Base-by-base conservation (phyloP, 1,140 invertebrate genomes). In the Heliconius hermathena region DNA sequence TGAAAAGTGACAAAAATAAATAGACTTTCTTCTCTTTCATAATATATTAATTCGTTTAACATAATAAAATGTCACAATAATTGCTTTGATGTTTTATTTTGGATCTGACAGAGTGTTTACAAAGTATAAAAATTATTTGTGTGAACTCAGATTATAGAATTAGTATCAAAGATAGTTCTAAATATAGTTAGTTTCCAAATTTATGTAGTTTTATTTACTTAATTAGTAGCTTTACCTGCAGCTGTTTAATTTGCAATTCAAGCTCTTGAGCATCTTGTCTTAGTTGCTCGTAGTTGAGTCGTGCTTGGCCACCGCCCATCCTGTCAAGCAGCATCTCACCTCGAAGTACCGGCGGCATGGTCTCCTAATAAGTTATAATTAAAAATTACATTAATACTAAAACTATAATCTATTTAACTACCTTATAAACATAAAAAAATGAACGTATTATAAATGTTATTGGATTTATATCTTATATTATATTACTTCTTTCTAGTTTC, bases 251-350 rank as follows among this genome's bases (percentile, higher is more conserved):
- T 95, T 99, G 97, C 74, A 97, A 95, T 83, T 98, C 97, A 33
- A 99, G 95, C 85, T 98, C 97, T 81, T 96, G 95, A 29, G 97
- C 96, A 89, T 99, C 98, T 81, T 97, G 97, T 86, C 96, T 96
- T 71, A 99, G 95, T 71, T 97, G 96, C 78, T 98, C 97, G 88
- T 98, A 96, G 82, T 96, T 96, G 2, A 96, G 96, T 71, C 97
- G 95, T 46, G 97, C 95, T 83, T 97, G 96, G 16, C 96, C 90
- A n/a, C 97, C 96, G 20, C 97, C 97, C 85, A 97, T 95, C 29
- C 97, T 95, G 88, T 98, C 97, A 79, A 97, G 95, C 60, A 99
- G 96, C 84, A 99, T 94, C 91, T 98, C 98, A 84, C 98, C 97
- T 85, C 97, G 96, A 78, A 98, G 91, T 13, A 96, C 93, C 3